phyloP scores from a whole-genome alignment of 2,888 invertebrate genomes.

The Candidula unifasciata region DNA sequence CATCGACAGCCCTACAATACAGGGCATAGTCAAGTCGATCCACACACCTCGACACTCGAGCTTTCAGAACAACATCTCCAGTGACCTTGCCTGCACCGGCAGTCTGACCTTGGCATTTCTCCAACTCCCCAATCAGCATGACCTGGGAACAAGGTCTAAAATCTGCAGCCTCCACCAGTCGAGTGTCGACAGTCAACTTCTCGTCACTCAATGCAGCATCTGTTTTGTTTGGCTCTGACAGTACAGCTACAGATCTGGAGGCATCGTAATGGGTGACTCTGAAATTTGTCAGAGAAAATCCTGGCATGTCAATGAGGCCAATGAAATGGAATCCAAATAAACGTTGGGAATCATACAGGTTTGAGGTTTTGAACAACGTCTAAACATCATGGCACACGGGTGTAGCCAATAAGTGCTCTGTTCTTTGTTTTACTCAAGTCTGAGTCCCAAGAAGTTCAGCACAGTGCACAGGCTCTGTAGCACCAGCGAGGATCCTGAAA shows the following conservation, averaged over 20 bases:
- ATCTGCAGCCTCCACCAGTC: slow-evolving; percentile 15
- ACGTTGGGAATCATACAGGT: too few species aligned
- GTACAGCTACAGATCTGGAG: neutral
- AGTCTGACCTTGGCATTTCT: neutral
- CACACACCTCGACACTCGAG: slow-evolving; percentile 35
- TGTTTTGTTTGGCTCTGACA: slow-evolving; percentile 27
- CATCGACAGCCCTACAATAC: neutral
- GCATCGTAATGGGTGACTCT: slow-evolving; percentile 22
- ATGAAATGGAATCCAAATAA: neutral
- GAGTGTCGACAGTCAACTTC: slow-evolving; percentile 22
- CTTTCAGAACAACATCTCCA: slow-evolving; percentile 17
- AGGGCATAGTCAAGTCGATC: slow-evolving; percentile 42
- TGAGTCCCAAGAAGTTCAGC: too few species aligned
- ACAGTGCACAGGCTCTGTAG: too few species aligned
- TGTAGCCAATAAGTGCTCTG: too few species aligned
- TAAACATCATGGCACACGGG: too few species aligned
- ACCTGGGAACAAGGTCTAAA: slow-evolving; percentile 17
- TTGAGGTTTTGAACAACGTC: too few species aligned
- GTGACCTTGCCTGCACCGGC: too few species aligned
- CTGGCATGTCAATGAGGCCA: neutral
- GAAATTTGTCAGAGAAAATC: neutral
- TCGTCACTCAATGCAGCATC: neutral
- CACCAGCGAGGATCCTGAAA: too few species aligned
- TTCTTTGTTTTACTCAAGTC: too few species aligned
- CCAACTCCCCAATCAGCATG: slow-evolving; percentile 40